A percentile compares a stretch with the other conserved stretches of the same genome.
Evolutionary conservation across 2,113 vertebrate genomes (phyloP).

Genomic region (Takifugu bimaculatus): DNA sequence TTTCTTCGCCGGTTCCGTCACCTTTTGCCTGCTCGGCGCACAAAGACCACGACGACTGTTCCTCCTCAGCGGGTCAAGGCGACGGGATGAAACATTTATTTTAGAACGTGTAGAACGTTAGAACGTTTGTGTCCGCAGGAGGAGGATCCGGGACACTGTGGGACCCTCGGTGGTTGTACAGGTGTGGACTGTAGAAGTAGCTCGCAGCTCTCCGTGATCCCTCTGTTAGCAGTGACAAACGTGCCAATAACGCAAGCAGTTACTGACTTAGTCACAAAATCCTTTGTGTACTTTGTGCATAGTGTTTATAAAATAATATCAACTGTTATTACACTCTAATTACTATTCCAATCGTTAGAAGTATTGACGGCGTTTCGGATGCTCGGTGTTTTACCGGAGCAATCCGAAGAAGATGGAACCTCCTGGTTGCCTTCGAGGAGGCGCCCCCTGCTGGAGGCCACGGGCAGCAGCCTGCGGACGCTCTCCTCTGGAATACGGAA

Average conservation of each 20-base stretch:
- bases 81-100: conserved; percentile 47
- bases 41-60: conserved; percentile 71
- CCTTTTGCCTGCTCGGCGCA: conserved; percentile 49
- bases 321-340: conserved; percentile 52
- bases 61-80: conserved; percentile 43
- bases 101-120: conserved; percentile 39
- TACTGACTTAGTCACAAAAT: conserved; percentile 78
- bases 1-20: conserved; percentile 4
- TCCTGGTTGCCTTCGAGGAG: conserved; percentile 69
- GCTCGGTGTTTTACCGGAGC: conserved; percentile 83
- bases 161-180: conserved; percentile 14
- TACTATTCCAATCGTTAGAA: conserved; percentile 58
- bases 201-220: conserved; percentile 77
- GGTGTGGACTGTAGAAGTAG: conserved; percentile 72
- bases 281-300: conserved; percentile 87
- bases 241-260: conserved; percentile 94
- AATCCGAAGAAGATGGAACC: conserved; percentile 57
- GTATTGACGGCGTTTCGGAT: conserved; percentile 57
- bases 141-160: no score
- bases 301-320: conserved; percentile 82
- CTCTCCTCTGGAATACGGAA: no score
- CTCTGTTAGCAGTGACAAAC: conserved; percentile 82
- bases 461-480: not conserved
- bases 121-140: conserved; percentile 21
- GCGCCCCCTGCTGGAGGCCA: conserved; percentile 20